Percentiles rank a stretch among this genome's conserved stretches.
Evolutionary conservation across 2,113 vertebrate genomes (phyloP).

Genomic region (Tringa solitaria): DNA sequence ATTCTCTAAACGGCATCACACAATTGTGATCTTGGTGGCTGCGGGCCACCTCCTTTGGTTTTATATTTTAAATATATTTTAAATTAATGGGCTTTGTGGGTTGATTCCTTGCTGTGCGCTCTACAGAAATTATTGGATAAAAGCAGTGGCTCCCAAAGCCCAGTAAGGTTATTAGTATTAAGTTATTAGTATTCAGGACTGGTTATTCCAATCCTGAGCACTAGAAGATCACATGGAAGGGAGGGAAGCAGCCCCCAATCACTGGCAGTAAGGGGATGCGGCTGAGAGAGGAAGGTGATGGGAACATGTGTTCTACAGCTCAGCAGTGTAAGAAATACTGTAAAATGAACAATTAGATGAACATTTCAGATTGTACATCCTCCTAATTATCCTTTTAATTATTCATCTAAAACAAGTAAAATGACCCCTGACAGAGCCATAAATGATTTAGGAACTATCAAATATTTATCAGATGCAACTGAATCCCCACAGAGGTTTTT

Average conservation of each 20-base stretch:
- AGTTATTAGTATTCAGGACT: not conserved
- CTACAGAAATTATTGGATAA: not conserved
- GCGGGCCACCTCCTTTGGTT: not conserved
- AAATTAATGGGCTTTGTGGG: not conserved
- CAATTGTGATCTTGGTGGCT: not conserved
- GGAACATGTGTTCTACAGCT: constrained; percentile 4
- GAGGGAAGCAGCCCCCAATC: not conserved
- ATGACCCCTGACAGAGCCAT: constrained; percentile 84
- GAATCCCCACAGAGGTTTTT: constrained; percentile 67
- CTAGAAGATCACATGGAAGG: not conserved
- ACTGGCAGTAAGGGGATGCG: not conserved
- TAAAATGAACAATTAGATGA: constrained; percentile 82
- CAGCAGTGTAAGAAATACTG: constrained; percentile 52
- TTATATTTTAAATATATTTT: not conserved
- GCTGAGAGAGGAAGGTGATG: not conserved
- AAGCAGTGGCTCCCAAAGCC: not conserved
- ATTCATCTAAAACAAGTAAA: constrained; percentile 91
- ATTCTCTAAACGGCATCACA: not conserved
- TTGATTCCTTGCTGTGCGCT: not conserved
- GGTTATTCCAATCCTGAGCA: not conserved
- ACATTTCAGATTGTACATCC: constrained; percentile 78
- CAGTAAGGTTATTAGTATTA: not conserved
- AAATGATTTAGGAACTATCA: constrained; percentile 85
- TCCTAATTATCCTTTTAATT: constrained; percentile 85
- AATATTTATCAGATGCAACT: constrained; percentile 84